A percentile compares a stretch with the other conserved stretches of the same genome.
phyloP scores from a whole-genome alignment of 2,113 vertebrate species.

The Halichoeres trimaculatus region DNA sequence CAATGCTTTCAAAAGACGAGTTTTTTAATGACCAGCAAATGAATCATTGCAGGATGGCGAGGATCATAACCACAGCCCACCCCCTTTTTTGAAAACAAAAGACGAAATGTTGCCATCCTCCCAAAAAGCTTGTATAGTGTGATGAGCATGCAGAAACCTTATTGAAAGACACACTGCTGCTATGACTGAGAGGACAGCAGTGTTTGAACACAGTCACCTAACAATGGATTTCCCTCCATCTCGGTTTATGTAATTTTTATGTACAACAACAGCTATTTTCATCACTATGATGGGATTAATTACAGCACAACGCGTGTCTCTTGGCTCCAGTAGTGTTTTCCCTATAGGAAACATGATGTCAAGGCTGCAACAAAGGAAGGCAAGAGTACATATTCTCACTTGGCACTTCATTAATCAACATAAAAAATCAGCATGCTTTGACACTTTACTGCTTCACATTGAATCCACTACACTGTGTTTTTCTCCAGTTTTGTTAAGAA shows the following conservation, averaged over 20 bases:
- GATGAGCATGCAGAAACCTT: conserved; percentile 24
- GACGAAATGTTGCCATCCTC: conserved; percentile 57
- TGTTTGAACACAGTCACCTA: conserved; percentile 42
- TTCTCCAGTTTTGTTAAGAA: conserved; percentile 38
- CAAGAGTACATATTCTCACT: conserved; percentile 65
- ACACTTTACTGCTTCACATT: conserved; percentile 49
- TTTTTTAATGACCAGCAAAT: conserved; percentile 81
- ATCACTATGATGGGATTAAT: conserved; percentile 81
- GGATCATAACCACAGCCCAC: conserved; percentile 44
- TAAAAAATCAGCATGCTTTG: conserved; percentile 62
- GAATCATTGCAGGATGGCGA: conserved; percentile 75
- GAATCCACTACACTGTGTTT: conserved; percentile 43
- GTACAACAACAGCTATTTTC: conserved; percentile 79
- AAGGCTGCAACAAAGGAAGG: conserved; percentile 64
- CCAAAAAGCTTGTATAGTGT: conserved; percentile 45
- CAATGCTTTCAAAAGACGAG: conserved; percentile 71
- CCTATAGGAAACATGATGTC: conserved; percentile 71
- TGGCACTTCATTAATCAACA: conserved; percentile 82
- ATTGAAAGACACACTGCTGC: conserved; percentile 37
- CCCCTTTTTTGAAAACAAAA: conserved; percentile 67
- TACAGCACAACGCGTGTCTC: conserved; percentile 74
- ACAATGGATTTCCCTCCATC: conserved; percentile 57
- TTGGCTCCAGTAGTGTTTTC: conserved; percentile 67
- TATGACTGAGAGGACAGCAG: conserved; percentile 32
- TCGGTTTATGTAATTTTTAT: conserved; percentile 46